These are phyloP conservation scores for Lagopus leucura DNA, from an alignment of 2,113 vertebrate species.

Conservation along the genomic window DNA sequence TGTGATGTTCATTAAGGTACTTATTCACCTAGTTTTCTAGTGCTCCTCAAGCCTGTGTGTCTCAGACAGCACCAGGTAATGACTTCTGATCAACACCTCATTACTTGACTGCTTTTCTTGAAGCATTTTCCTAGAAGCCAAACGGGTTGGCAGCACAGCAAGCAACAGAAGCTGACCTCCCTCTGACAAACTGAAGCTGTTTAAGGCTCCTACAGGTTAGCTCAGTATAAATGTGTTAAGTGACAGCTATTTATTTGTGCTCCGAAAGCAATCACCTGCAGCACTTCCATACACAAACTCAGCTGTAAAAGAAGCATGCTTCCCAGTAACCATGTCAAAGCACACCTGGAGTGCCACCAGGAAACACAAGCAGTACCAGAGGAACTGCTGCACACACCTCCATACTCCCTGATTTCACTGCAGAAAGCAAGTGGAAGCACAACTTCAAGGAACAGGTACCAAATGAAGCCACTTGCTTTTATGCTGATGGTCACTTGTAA, in stretches of 20 bases:
- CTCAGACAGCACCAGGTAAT: not conserved
- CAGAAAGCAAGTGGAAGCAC: not conserved
- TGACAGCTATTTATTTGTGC: not conserved
- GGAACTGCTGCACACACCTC: no score
- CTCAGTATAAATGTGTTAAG: not conserved
- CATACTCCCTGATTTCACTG: not conserved
- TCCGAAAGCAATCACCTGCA: not conserved
- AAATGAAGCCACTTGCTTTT: not conserved
- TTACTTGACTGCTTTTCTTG: not conserved
- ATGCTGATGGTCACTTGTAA: not conserved
- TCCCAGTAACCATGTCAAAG: not conserved
- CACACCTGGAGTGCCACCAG: not conserved
- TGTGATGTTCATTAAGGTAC: not conserved
- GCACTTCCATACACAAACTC: not conserved
- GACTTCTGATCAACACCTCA: not conserved
- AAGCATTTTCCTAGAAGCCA: not conserved
- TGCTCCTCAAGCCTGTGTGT: not conserved
- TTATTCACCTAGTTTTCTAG: not conserved
- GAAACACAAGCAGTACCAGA: not conserved
- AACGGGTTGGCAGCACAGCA: not conserved
- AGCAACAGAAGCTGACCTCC: not conserved
- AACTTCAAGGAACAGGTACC: rapidly evolving
- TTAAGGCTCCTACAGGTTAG: not conserved
- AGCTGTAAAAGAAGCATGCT: not conserved
- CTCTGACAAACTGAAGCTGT: not conserved